Conservation (phyloP, 2,797 vertebrate species). For the Ambastaia sidthimunki region DNA sequence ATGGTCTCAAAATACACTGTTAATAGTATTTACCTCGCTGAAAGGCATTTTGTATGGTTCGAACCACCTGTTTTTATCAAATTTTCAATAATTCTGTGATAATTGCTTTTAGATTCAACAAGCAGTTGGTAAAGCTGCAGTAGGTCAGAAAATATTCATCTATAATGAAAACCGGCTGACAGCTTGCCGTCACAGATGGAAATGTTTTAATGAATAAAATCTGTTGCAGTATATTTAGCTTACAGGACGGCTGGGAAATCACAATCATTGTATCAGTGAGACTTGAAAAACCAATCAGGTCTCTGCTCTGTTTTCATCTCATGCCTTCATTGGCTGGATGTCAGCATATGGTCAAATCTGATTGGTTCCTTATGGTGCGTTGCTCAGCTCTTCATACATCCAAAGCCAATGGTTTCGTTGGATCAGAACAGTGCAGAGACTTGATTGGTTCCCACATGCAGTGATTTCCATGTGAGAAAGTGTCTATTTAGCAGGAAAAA, state of each 20-base stretch:
- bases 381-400: not conserved
- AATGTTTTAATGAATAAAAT: slow-evolving; percentile 39
- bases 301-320: slow-evolving; percentile 8
- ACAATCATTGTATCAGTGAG: slow-evolving; percentile 14
- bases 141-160: slow-evolving; percentile 35
- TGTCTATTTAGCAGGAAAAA: no score
- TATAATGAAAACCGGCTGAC: slow-evolving; percentile 35
- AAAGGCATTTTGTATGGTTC: slow-evolving; percentile 17
- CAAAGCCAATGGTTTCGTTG: not conserved
- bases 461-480: no score
- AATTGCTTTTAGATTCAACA: slow-evolving; percentile 35
- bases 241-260: slow-evolving; percentile 17
- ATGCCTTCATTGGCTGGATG: slow-evolving; percentile 3
- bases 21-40: slow-evolving; percentile 29
- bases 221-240: slow-evolving; percentile 27
- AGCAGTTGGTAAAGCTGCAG: slow-evolving; percentile 26
- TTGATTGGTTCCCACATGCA: not conserved
- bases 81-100: slow-evolving; percentile 14
- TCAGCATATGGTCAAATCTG: not conserved
- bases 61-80: slow-evolving; percentile 39
- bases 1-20: slow-evolving; percentile 17
- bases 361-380: not conserved
- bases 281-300: slow-evolving; percentile 20
- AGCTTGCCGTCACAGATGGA: slow-evolving; percentile 42
- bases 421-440: not conserved